These are phyloP conservation scores for Hydrolagus affinis DNA, from an alignment of 2,113 vertebrate genomes.

Conservation along the genomic window DNA sequence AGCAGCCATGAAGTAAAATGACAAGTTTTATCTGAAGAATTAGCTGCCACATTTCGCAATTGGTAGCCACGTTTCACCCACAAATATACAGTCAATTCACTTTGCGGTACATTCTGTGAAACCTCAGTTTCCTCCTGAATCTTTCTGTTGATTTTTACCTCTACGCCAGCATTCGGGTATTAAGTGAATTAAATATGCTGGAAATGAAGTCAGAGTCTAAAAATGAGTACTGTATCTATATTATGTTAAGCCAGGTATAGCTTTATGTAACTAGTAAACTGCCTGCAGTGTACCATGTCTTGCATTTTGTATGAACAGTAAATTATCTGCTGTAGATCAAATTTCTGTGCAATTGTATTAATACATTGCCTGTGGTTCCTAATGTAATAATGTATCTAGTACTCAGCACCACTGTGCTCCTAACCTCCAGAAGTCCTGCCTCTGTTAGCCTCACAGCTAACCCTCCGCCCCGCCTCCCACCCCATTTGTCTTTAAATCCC, in stretches of 20 bases:
- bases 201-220: not conserved
- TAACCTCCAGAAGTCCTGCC: too few species aligned
- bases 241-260: not conserved
- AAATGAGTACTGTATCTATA: not conserved
- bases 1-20: too few species aligned
- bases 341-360: not conserved
- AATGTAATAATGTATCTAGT: not conserved
- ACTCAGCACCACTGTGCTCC: too few species aligned
- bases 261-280: not conserved
- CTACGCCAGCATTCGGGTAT: not conserved
- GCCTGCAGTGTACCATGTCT: not conserved
- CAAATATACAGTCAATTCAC: too few species aligned
- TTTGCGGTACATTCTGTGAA: too few species aligned
- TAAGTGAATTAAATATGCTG: not conserved
- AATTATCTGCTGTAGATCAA: not conserved
- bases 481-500: too few species aligned
- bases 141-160: not conserved
- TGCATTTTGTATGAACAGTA: not conserved
- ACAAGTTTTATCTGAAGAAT: too few species aligned
- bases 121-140: too few species aligned
- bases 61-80: too few species aligned
- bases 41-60: too few species aligned
- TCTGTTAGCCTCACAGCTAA: too few species aligned
- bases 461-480: too few species aligned
- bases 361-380: not conserved